These are phyloP conservation scores for Poeciliopsis retropinna DNA, from an alignment of 2,113 vertebrate genomes.

Conservation along the genomic window DNA sequence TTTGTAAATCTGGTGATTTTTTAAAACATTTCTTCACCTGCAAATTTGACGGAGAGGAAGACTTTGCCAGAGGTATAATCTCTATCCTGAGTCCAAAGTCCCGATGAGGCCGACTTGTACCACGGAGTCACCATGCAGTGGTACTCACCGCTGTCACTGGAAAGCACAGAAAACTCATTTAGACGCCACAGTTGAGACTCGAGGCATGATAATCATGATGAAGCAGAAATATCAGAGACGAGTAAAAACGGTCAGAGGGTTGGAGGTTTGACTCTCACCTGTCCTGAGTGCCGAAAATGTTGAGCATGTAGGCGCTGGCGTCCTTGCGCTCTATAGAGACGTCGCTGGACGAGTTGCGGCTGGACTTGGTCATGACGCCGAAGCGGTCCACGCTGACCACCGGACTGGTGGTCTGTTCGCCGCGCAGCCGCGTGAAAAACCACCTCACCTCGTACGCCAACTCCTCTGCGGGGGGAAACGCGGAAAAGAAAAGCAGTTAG, in stretches of 20 bases:
- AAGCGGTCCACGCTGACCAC: constrained; percentile 85
- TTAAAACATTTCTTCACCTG: constrained; percentile 79
- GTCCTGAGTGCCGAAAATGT: constrained; percentile 86
- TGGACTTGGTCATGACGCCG: constrained; percentile 80
- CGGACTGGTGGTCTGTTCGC: constrained; percentile 64
- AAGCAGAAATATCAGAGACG: background rate
- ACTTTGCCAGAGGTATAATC: constrained; percentile 84
- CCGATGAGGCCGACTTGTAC: constrained; percentile 81
- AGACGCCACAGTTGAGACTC: background rate
- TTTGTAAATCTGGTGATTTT: background rate
- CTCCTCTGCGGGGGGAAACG: constrained; percentile 77
- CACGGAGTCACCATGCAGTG: constrained; percentile 89
- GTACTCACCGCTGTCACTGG: constrained; percentile 89
- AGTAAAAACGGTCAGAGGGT: too few species aligned
- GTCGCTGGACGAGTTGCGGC: constrained; percentile 87
- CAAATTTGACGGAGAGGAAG: constrained; percentile 89
- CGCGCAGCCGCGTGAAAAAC: constrained; percentile 84
- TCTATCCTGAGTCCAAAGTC: constrained; percentile 84
- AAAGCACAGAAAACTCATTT: constrained; percentile 2
- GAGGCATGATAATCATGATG: background rate
- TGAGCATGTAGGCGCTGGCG: constrained; percentile 81
- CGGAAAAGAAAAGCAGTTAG: background rate
- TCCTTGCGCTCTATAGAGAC: constrained; percentile 86
- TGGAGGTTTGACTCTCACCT: constrained; percentile 37
- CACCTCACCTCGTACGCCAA: constrained; percentile 91